Evolutionary conservation across 2,113 vertebrate species (phyloP).

Genomic region (Hystrix cristata): DNA sequence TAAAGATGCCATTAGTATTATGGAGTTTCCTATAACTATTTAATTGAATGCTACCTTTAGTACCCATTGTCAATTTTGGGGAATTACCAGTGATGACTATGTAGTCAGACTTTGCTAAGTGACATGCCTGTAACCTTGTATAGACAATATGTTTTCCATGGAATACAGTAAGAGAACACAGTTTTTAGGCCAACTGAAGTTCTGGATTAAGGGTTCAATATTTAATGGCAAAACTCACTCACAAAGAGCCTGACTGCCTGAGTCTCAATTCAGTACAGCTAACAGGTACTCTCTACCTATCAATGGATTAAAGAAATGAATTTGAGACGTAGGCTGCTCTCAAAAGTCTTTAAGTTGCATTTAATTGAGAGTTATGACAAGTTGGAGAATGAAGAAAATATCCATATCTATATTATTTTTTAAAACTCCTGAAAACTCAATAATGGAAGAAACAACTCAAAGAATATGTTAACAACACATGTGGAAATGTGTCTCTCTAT

Average conservation of each 20-base stretch:
- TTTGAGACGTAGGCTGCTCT: not conserved
- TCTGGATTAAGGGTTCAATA: not conserved
- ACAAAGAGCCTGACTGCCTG: not conserved
- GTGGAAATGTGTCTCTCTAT: not conserved
- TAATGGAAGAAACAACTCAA: not conserved
- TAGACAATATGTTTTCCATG: not conserved
- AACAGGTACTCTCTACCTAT: not conserved
- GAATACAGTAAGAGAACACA: not conserved
- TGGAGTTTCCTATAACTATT: not conserved
- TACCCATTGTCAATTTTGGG: not conserved
- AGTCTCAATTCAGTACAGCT: not conserved
- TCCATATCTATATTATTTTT: not conserved
- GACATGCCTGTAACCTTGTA: not conserved
- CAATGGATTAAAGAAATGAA: not conserved
- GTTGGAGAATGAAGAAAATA: conserved; percentile 42
- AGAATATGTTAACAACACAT: not conserved
- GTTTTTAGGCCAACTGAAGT: not conserved
- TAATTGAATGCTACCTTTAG: not conserved
- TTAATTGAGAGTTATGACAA: not conserved
- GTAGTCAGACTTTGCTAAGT: not conserved
- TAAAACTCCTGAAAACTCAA: not conserved
- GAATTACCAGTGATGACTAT: not conserved
- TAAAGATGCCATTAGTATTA: not conserved
- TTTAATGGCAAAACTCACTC: not conserved
- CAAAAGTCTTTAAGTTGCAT: not conserved